Evolutionary conservation across 2,888 invertebrate species (phyloP), one percentile per base, ranked within the genome.

Genomic region (Cyrtodaria siliqua): DNA sequence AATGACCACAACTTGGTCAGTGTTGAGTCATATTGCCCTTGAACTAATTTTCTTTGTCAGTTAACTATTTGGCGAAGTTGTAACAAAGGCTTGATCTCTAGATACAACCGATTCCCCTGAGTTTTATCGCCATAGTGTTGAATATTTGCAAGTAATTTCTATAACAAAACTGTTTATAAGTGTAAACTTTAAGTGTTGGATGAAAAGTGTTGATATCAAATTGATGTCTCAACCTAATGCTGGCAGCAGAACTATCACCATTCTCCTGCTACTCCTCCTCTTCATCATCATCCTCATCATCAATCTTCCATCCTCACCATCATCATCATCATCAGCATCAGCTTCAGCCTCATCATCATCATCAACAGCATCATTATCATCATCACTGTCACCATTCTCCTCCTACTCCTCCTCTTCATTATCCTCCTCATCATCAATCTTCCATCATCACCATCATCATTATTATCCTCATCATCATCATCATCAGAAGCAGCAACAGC

Each of bases 91-190:
- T 4, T 8, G 4, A 33, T 33, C 33, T 33, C 12, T 33, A 33
- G 4, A 33, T 33, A 12, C 6, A 33, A 12, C 33, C 4, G 33
- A 33, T 8, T 8, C 12, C 33, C 4, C 6, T 33, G 33, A 4
- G 55, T 55, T 50, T 55, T 69, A 49, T 69, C 55, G 47, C 66
- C 56, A n/a, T n/a, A n/a, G n/a, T n/a, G n/a, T n/a, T n/a, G n/a
- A n/a, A n/a, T n/a, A n/a, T n/a, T n/a, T n/a, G n/a, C n/a, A n/a
- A n/a, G n/a, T n/a, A n/a, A n/a, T n/a, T n/a, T n/a, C n/a, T n/a
- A n/a, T n/a, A n/a, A n/a, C n/a, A n/a, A n/a, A n/a, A n/a, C n/a
- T n/a, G n/a, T n/a, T n/a, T n/a, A n/a, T n/a, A n/a, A n/a, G n/a
- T n/a, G n/a, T n/a, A n/a, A n/a, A n/a, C n/a, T n/a, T n/a, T n/a